Conservation (phyloP, 2,888 invertebrate genomes). For the Leptinotarsa tumamoca region DNA sequence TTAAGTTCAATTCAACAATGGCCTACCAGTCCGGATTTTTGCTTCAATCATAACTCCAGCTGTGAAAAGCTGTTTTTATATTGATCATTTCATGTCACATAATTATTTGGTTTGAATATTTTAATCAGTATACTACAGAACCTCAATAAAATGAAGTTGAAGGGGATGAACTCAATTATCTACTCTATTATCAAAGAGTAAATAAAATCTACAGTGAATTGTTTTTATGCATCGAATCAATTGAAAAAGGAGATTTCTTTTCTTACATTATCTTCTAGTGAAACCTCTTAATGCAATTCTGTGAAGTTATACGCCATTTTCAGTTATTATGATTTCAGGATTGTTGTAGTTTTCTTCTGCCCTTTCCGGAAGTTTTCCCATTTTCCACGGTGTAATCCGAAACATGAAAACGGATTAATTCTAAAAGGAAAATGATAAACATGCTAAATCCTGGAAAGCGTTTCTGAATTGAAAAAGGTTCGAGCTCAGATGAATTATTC, state of each 20-base stretch:
- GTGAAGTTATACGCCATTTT: conserved; percentile 7
- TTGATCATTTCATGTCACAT: no score
- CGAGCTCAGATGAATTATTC: neutral
- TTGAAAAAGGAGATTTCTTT: neutral
- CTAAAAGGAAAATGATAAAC: conserved; percentile 2
- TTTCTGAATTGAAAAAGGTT: conserved; percentile 15
- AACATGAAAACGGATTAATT: conserved; percentile 20
- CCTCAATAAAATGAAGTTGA: no score
- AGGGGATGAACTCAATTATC: no score
- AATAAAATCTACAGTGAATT: no score
- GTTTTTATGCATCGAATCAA: no score
- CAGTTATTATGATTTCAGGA: conserved; percentile 25
- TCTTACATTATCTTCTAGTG: neutral
- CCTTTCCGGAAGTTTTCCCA: conserved; percentile 25
- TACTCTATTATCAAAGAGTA: no score
- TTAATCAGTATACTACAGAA: no score
- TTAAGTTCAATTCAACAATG: no score
- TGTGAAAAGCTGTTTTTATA: no score
- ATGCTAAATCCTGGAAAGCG: conserved; percentile 17
- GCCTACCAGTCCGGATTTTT: no score
- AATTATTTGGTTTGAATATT: no score
- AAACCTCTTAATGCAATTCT: conserved; percentile 5
- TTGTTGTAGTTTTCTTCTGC: conserved; percentile 14
- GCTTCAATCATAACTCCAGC: no score
- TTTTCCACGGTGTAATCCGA: conserved; percentile 25